These are phyloP conservation scores for Dasypus novemcinctus DNA, from an alignment of 2,113 vertebrate species.

Conservation along the genomic window DNA sequence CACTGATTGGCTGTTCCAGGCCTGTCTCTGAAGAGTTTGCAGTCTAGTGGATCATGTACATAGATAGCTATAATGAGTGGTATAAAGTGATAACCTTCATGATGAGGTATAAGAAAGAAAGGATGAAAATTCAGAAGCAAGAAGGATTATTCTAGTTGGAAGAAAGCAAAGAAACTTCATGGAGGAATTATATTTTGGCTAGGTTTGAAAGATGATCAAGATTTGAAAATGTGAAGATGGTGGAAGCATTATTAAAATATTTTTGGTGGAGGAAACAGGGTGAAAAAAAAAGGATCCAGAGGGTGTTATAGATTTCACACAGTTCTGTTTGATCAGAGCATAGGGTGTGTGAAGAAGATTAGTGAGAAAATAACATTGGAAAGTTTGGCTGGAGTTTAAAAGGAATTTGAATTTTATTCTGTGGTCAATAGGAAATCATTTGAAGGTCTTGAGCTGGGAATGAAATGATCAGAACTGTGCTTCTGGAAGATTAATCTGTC, in stretches of 20 bases:
- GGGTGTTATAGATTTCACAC: neutral
- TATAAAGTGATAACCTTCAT: neutral
- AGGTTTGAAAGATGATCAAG: slow-evolving; percentile 5
- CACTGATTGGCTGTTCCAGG: neutral
- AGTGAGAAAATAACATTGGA: neutral
- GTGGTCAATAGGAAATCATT: neutral
- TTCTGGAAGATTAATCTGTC: slow-evolving; percentile 14
- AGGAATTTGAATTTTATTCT: slow-evolving; percentile 36
- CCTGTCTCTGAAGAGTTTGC: neutral
- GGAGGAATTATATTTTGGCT: neutral
- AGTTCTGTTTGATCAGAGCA: neutral
- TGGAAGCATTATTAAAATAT: slow-evolving; percentile 23
- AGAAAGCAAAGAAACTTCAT: slow-evolving; percentile 14
- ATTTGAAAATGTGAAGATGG: neutral
- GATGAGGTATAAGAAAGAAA: neutral
- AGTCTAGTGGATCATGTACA: neutral
- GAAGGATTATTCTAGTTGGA: neutral
- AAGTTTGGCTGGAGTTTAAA: neutral
- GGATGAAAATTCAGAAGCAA: neutral
- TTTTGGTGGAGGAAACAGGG: neutral
- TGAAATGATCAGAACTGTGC: neutral
- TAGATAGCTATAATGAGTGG: neutral
- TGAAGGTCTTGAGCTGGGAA: neutral
- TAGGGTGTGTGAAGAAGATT: neutral
- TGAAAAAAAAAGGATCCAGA: neutral